Base-by-base conservation (phyloP, 2,888 invertebrate species). In the Agrilus cyanescens region DNA sequence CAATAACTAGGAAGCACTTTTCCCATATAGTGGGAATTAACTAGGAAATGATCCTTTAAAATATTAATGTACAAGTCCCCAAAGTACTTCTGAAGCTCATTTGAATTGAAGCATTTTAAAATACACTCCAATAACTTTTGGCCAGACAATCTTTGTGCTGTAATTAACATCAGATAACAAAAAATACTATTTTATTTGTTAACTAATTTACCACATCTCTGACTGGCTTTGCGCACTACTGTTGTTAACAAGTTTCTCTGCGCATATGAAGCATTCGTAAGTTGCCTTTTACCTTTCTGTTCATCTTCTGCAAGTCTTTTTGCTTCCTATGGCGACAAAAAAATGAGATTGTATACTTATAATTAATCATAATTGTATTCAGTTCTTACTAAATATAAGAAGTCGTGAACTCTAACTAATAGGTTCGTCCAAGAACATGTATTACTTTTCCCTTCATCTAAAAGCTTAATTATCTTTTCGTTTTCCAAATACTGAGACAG, bases 21-120 rank as follows among this genome's bases (percentile, higher is more conserved):
- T 4, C 68, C 66, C 52, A 74, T 63, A 54, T 75, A 75, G 53
- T 68, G 57, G 45, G 70, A 64, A 57, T 67, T 67, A 8, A 70
- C 58, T 32, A 81, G 57, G 40, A 81, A 63, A 59, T 73, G 62
- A 56, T 74, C 73, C 46, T 68, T 67, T 29, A 81, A 54, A 39
- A 79, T 62, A 46, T 60, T 66, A 33, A 80, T 54, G 56, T 78
- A 80, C 14, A 70, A 68, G 57, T 73, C 70, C 40, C 74, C 73
- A 38, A 53, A 60, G 48, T 55, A 60, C 44, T 53, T 53, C 47
- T 52, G 62, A 63, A 53, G 57, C 43, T 30, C 49, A 16, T 31
- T 53, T 58, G 32, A 68, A 63, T 53, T 62, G 64, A 37, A 73
- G 56, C 47, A 71, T 57, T 44, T 61, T 55, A 42, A 68, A 53